Base-by-base conservation (phyloP, 2,797 vertebrate genomes). In the Gymnodraco acuticeps region DNA sequence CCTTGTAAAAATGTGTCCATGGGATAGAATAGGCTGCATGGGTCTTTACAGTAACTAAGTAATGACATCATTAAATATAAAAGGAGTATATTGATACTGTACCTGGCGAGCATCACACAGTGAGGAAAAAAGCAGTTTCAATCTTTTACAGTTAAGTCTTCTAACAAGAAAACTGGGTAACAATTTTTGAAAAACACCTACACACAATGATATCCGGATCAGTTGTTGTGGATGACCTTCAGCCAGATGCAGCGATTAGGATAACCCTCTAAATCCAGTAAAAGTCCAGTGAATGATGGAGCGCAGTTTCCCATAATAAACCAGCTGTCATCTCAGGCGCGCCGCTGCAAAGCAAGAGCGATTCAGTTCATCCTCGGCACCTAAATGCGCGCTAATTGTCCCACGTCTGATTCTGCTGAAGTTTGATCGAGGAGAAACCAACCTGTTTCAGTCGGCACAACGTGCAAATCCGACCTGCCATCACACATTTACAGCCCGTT, bases 161-260 rank as follows among this genome's bases (percentile, higher is more conserved):
- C 19, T 61, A 23, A 70, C 46, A 65, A 31, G n/a, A 43, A 42
- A 67, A 67, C 41, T 16, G 52, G 19, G 68, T 47, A 73, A 42
- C 54, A 52, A 19, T 33, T 20, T 46, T 58, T 58, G 6, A 7
- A 62, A 63, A 51, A 64, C 23, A 63, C 64, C 19, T 27, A 54
- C 27, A 15, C 13, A 55, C 23, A 67, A 64, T 51, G 69, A 70
- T 77, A 73, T 83, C 80, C 59, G 58, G 70, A 61, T 78, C 71
- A 68, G 59, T 67, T 60, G 59, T 59, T 43, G 59, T 52, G 16
- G 82, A 79, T 87, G 90, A 90, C 89, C 89, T 90, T 92, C 88
- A 86, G 62, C 51, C 73, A 76, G 70, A 82, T 81, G 80, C 63
- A 65, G 70, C 54, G 72, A 75, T 68, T 31, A 68, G 50, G 60